phyloP scores from a whole-genome alignment of 2,113 vertebrate species.

The Nycticryphes semicollaris region DNA sequence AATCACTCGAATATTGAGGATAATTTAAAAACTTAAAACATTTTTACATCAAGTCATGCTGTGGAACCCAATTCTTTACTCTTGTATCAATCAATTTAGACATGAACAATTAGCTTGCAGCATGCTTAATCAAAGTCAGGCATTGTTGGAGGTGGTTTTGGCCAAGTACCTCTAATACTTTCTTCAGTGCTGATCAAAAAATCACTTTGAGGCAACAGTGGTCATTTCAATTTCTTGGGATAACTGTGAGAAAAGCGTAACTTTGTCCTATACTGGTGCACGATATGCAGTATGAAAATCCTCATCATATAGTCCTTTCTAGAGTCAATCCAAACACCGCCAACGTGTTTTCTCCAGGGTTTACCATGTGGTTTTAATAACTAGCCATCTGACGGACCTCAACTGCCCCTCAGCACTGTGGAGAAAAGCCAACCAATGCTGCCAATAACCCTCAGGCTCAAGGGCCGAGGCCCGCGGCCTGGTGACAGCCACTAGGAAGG shows the following conservation, averaged over 20 bases:
- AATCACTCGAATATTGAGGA: background rate
- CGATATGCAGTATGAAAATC: background rate
- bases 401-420: rapidly evolving
- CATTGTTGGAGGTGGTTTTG: background rate
- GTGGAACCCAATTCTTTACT: background rate
- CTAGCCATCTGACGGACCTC: rapidly evolving
- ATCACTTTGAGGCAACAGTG: background rate
- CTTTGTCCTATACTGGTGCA: rapidly evolving
- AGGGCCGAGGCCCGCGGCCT: background rate
- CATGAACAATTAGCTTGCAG: background rate
- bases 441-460: rapidly evolving
- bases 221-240: background rate
- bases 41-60: background rate
- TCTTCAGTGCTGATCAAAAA: background rate
- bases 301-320: rapidly evolving
- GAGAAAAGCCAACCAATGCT: rapidly evolving
- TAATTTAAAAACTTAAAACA: background rate
- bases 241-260: background rate
- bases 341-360: background rate
- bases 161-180: background rate
- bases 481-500: rapidly evolving
- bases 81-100: background rate
- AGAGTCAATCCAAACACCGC: rapidly evolving
- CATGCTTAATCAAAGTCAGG: background rate
- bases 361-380: background rate